A percentile compares a stretch with the other conserved stretches of the same genome.
phyloP scores from a whole-genome alignment of 2,113 vertebrate genomes.

The Sinocyclocheilus rhinocerous region DNA sequence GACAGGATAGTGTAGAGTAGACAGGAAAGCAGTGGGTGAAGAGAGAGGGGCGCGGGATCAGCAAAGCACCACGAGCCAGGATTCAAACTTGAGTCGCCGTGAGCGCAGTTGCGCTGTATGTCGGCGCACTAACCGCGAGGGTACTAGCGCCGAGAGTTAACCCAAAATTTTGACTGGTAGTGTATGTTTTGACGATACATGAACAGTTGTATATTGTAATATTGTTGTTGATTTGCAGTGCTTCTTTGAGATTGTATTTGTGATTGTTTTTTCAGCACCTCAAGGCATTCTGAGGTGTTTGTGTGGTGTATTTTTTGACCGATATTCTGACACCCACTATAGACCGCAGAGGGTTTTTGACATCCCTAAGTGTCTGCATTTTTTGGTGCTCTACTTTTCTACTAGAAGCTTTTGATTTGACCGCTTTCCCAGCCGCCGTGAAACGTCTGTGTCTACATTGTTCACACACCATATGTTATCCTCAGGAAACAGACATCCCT shows the following conservation, averaged over 20 bases:
- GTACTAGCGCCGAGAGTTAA: too few species aligned
- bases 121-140: too few species aligned
- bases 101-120: too few species aligned
- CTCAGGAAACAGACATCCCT: not conserved
- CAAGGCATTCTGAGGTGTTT: not conserved
- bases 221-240: not conserved
- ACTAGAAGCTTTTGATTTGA: not conserved
- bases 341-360: not conserved
- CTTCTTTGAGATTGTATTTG: not conserved
- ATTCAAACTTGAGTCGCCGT: too few species aligned
- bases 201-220: not conserved
- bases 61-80: too few species aligned
- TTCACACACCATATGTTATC: not conserved
- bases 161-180: too few species aligned
- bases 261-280: not conserved
- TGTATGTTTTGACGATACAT: not conserved
- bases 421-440: not conserved
- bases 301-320: not conserved
- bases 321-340: not conserved
- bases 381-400: slow-evolving; percentile 12
- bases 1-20: too few species aligned
- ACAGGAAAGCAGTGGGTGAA: too few species aligned
- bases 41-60: too few species aligned
- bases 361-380: not conserved
- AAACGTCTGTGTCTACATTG: not conserved